These are phyloP conservation scores for Brachypodius melanocephalos DNA, from an alignment of 2,113 vertebrate species.

Conservation along the genomic window DNA sequence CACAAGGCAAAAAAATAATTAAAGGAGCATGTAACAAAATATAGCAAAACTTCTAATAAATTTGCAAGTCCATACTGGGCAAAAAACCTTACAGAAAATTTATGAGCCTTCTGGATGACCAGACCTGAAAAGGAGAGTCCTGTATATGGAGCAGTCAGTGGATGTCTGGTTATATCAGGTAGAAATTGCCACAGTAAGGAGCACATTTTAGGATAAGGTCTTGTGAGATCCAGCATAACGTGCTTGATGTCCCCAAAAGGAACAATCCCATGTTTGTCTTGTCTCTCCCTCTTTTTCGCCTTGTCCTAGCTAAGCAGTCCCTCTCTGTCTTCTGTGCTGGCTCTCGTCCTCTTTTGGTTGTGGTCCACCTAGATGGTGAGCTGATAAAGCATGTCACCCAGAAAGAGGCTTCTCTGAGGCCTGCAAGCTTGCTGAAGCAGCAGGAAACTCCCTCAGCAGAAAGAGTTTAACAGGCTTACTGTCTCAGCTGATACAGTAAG, in stretches of 20 bases:
- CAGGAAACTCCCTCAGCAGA: not conserved
- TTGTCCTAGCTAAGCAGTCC: not conserved
- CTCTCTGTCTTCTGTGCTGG: not conserved
- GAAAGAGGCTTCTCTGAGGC: not conserved
- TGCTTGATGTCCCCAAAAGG: not conserved
- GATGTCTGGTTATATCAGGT: not conserved
- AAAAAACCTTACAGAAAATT: not conserved
- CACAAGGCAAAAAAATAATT: not conserved
- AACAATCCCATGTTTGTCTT: not conserved
- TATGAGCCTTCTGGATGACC: not conserved
- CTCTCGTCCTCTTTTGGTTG: not conserved
- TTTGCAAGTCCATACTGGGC: not conserved
- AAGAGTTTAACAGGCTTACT: not conserved
- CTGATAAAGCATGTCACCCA: not conserved
- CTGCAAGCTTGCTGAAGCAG: not conserved
- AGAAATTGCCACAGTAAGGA: not conserved
- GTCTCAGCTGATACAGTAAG: not conserved
- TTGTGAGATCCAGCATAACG: not conserved
- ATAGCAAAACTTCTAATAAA: not conserved
- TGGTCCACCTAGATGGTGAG: not conserved
- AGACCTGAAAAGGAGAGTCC: not conserved
- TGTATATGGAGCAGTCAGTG: not conserved
- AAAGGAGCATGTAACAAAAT: not conserved
- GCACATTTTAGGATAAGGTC: not conserved
- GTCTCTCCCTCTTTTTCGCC: not conserved